Base-by-base conservation (phyloP, 2,888 invertebrate species). In the Protophormia terraenovae region DNA sequence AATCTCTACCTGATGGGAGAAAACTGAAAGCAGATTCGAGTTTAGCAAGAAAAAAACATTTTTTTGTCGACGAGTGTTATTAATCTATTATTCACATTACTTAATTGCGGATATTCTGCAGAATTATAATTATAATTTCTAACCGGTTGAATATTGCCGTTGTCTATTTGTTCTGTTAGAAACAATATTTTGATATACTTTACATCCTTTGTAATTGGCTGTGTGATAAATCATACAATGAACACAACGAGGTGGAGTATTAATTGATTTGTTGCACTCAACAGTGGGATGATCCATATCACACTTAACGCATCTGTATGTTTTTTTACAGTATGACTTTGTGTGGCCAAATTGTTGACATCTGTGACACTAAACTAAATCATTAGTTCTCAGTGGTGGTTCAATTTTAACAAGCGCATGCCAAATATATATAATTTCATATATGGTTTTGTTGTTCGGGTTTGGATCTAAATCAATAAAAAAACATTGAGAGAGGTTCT, bases 301-400 rank as follows among this genome's bases (percentile, higher is more conserved):
- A 7, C 62, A 62, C 27, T 66, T 47, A 45, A 66, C 66, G 27
- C 45, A 66, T 47, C 29, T 47, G 22, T 32, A 50, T 1, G 22
- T 41, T 41, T 64, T 64, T 10, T 41, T 64, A 27, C 64, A 24
- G 8, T 64, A 41, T 38, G 72, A 16, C 64, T 84, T 76, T 7
- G 83, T 78, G 16, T 86, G 84, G 1, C 81, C 82, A 53, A 84
- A 83, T 0, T 79, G 66, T 38, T 86, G 87, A 55, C 84, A 86
- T 6, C 82, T 73, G 27, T 64, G 84, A 60, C 84, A 84, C 27
- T 86, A 84, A 0, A 79, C 75, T 1, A 67, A n/a, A 12, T 75
- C 67, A 16, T 50, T 66, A 16, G 24, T 50, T 67, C 66, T 75
- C 3, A 6, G 29, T 7, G 84, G 84, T 3, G 71, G 69, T 60